phyloP scores from a whole-genome alignment of 2,113 vertebrate genomes.

The Prietella phreatophila region DNA sequence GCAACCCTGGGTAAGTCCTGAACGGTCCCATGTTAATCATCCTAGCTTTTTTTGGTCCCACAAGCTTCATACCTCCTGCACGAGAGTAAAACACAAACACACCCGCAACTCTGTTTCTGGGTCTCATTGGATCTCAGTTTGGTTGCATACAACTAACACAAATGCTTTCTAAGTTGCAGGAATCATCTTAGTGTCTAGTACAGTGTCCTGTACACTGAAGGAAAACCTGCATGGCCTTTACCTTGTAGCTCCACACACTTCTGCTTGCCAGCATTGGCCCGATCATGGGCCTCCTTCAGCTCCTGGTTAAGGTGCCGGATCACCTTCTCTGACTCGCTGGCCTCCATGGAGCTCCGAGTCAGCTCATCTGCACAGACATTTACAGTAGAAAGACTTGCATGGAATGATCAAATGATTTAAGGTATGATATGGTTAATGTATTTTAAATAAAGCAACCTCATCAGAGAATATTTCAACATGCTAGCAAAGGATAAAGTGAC shows the following conservation, averaged over 20 bases:
- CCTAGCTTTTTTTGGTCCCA: background rate
- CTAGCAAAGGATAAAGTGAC: constrained; percentile 6
- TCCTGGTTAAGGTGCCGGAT: constrained; percentile 89
- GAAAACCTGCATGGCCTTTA: constrained; percentile 61
- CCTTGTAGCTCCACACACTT: constrained; percentile 93
- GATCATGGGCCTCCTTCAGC: constrained; percentile 85
- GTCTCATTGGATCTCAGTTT: background rate
- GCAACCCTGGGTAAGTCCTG: background rate
- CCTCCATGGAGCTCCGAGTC: constrained; percentile 81
- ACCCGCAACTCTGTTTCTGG: background rate
- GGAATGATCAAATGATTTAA: background rate
- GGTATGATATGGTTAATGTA: background rate
- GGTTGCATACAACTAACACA: background rate
- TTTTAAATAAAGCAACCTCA: background rate
- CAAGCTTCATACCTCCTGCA: background rate
- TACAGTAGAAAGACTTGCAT: background rate
- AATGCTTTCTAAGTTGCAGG: background rate
- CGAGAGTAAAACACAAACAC: background rate
- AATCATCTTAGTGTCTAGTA: background rate
- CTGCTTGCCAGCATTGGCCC: constrained; percentile 84
- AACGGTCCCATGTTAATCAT: background rate
- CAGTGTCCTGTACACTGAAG: background rate
- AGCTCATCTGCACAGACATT: constrained; percentile 79
- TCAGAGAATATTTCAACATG: background rate
- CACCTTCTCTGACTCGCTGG: constrained; percentile 84